A percentile compares a stretch with the other conserved stretches of the same genome.
These are phyloP conservation scores for Nephotettix cincticeps DNA, from an alignment of 1,140 invertebrate genomes.

Conservation along the genomic window DNA sequence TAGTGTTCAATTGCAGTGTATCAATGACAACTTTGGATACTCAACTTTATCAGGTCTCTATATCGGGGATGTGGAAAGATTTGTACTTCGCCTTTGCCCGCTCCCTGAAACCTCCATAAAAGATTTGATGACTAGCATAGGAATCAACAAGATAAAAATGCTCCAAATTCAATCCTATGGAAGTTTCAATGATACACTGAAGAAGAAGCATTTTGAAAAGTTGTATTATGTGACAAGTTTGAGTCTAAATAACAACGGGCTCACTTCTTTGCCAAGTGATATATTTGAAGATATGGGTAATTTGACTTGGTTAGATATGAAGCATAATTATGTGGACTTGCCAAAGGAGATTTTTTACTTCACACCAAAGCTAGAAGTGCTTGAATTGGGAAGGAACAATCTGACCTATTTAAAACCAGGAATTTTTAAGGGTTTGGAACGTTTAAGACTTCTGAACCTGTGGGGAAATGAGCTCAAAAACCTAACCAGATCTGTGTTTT, in stretches of 20 bases:
- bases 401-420: slow-evolving; percentile 55
- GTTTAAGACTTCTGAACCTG: slow-evolving; percentile 56
- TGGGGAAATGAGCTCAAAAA: slow-evolving; percentile 62
- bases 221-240: slow-evolving; percentile 52
- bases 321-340: slow-evolving; percentile 53
- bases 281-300: slow-evolving; percentile 57
- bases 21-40: slow-evolving; percentile 35
- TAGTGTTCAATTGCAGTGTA: slow-evolving; percentile 37
- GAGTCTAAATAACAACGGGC: slow-evolving; percentile 50
- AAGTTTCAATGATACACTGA: slow-evolving; percentile 51
- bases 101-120: slow-evolving; percentile 42
- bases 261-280: slow-evolving; percentile 56
- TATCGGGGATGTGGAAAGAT: slow-evolving; percentile 18
- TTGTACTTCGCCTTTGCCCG: slow-evolving; percentile 40
- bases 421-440: slow-evolving; percentile 58
- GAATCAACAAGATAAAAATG: slow-evolving; percentile 48
- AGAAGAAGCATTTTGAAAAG: slow-evolving; percentile 53
- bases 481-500: slow-evolving; percentile 57
- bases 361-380: slow-evolving; percentile 53
- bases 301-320: slow-evolving; percentile 57
- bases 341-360: slow-evolving; percentile 41
- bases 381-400: slow-evolving; percentile 62
- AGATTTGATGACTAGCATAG: slow-evolving; percentile 43
- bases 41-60: slow-evolving; percentile 11
- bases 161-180: slow-evolving; percentile 51